Conservation (phyloP, 2,797 vertebrate species). For the Atherinosoma microstoma region DNA sequence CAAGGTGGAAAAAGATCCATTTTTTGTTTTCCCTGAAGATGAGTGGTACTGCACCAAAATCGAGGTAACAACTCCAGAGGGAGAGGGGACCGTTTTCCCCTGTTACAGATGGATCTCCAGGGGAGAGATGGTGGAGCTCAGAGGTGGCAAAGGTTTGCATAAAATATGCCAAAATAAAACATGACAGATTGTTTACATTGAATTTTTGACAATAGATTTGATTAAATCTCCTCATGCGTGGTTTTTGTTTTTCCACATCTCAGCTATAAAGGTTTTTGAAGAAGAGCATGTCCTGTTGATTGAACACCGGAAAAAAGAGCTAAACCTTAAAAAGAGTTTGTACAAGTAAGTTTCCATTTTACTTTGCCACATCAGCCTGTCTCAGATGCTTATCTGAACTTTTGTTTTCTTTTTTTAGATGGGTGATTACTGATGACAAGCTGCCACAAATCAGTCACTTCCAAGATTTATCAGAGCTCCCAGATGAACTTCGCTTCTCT, state of each 20-base stretch:
- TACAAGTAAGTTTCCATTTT: conserved; percentile 62
- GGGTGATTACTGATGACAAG: conserved; percentile 27
- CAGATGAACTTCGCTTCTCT: conserved; percentile 44
- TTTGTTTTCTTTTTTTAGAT: conserved; percentile 36
- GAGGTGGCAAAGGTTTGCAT: conserved; percentile 73
- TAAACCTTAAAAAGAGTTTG: conserved; percentile 16
- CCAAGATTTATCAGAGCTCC: conserved; percentile 20
- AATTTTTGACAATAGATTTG: not conserved
- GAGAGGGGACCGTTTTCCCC: conserved; percentile 67
- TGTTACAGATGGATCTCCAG: conserved; percentile 76
- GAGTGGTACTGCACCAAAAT: conserved; percentile 77
- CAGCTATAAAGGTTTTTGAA: conserved; percentile 63
- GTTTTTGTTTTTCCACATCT: not conserved
- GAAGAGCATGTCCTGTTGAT: conserved; percentile 52
- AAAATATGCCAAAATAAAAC: not conserved
- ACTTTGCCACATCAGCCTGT: not conserved
- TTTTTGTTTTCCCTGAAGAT: conserved; percentile 43
- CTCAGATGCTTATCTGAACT: not conserved
- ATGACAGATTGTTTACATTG: not conserved
- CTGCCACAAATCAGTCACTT: conserved; percentile 28
- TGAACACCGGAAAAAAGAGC: conserved; percentile 48
- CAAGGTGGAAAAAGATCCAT: conserved; percentile 69
- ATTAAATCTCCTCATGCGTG: not conserved
- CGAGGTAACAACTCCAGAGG: conserved; percentile 68
- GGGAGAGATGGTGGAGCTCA: conserved; percentile 67